Conservation (phyloP, 1,140 invertebrate species). For the Chironomus striatipennis region DNA sequence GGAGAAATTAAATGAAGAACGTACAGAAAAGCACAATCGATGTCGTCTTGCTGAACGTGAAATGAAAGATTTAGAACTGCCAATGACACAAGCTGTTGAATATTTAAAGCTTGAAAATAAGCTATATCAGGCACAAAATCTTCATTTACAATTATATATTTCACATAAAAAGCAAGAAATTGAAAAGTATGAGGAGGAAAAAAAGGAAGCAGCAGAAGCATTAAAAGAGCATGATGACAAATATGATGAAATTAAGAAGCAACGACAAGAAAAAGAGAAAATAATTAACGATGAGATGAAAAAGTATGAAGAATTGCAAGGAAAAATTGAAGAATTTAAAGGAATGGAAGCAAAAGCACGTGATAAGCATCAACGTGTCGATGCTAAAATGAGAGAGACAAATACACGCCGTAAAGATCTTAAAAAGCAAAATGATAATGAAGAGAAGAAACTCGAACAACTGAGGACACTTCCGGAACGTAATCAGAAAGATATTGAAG, state of each 20-base stretch:
- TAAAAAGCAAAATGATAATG: slow-evolving; percentile 53
- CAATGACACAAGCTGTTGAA: slow-evolving; percentile 78
- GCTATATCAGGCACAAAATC: slow-evolving; percentile 57
- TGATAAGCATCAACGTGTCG: slow-evolving; percentile 50
- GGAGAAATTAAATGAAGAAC: slow-evolving; percentile 67
- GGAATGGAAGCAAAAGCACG: slow-evolving; percentile 44
- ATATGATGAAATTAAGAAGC: slow-evolving; percentile 46
- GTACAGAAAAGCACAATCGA: slow-evolving; percentile 81
- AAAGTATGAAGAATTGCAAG: slow-evolving; percentile 47
- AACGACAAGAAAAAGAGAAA: slow-evolving; percentile 46
- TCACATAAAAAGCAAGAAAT: slow-evolving; percentile 47
- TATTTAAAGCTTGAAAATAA: slow-evolving; percentile 75
- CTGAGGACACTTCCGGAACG: slow-evolving; percentile 53
- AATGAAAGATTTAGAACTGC: slow-evolving; percentile 72
- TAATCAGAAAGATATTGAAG: slow-evolving; percentile 59
- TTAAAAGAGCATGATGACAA: slow-evolving; percentile 48
- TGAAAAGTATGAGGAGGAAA: slow-evolving; percentile 39
- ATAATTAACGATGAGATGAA: slow-evolving; percentile 47
- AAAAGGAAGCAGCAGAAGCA: slow-evolving; percentile 44
- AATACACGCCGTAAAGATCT: slow-evolving; percentile 54
- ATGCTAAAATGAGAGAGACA: slow-evolving; percentile 51
- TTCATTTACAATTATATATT: slow-evolving; percentile 59
- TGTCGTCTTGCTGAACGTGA: slow-evolving; percentile 86
- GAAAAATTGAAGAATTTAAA: slow-evolving; percentile 50
- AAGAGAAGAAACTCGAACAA: slow-evolving; percentile 51